Evolutionary conservation across 2,888 invertebrate species (phyloP), one percentile per base, ranked within the genome.

Genomic region (Didymodactylos carnosus): DNA sequence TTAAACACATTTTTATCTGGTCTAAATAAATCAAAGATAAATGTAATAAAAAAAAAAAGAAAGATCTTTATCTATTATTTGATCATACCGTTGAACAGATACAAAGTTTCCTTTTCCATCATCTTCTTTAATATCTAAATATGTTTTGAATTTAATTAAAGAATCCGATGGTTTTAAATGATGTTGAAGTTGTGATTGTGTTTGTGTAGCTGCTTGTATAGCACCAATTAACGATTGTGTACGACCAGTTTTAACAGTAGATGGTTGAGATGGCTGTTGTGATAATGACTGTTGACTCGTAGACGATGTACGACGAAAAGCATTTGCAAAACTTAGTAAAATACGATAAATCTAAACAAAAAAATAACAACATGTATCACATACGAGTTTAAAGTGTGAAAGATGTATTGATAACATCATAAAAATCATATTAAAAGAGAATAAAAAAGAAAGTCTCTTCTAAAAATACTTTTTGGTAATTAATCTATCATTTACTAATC

Each of bases 41-140:
- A 10, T 11, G 46, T 23, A 49, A 23, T 23, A 14, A 49, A 7
- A 23, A n/a, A 49, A 23, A 49, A 11, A 23, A 4, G 7, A 49
- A 49, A 49, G 3, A 23, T 8, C 6, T 23, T 23, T 3, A 23
- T 49, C 25, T 23, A 5, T 23, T 49, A 23, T 49, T 23, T 2
- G 3, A 16, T 35, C 7, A 35, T 35, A 62, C 62, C 62, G 29
- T n/a, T 71, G 74, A 3, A 71, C 74, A n/a, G 53, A 27, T 6
- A 29, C 29, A 71, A 74, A 74, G 40, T 49, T 69, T 35, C 39
- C 71, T 43, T 62, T 71, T 25, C 27, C 35, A 43, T 74, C 74
- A 43, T 74, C 74, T 74, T 74, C 74, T 53, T 71, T 71, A 14
- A 74, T 74, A 29, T 74, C 74, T 27, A 62, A 72, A 43, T 29